phyloP scores from a whole-genome alignment of 2,888 invertebrate genomes.

The Drosophila neutralis region DNA sequence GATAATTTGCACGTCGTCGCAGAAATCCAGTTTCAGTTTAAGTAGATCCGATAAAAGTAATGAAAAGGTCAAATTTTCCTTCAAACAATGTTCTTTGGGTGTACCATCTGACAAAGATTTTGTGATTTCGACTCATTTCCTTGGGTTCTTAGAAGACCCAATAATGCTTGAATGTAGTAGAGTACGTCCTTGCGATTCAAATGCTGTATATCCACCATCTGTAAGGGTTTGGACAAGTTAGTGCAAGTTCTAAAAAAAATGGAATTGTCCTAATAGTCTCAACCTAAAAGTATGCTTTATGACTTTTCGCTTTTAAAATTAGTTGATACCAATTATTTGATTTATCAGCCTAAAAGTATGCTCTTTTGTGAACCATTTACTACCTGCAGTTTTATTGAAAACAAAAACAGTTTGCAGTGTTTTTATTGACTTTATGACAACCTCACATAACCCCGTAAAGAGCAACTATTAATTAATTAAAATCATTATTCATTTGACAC shows the following conservation, averaged over 20 bases:
- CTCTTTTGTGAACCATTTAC: not conserved
- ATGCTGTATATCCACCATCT: not conserved
- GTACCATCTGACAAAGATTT: not conserved
- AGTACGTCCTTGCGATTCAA: not conserved
- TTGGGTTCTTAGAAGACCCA: not conserved
- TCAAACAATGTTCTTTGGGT: not conserved
- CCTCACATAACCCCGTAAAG: not conserved
- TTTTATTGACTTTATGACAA: not conserved
- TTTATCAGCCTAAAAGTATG: not conserved
- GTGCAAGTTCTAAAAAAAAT: not conserved
- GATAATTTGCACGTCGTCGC: accelerated
- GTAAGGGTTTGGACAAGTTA: not conserved
- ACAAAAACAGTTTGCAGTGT: not conserved
- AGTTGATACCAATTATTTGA: not conserved
- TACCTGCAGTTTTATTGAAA: not conserved
- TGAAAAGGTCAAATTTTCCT: not conserved
- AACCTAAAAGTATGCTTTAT: not conserved
- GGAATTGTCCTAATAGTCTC: not conserved
- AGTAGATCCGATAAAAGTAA: not conserved
- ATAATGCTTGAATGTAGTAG: not conserved
- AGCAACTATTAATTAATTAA: not conserved
- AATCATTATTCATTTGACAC: not conserved
- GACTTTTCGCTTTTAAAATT: not conserved
- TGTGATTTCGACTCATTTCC: not conserved
- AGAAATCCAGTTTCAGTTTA: not conserved